phyloP scores from a whole-genome alignment of 2,888 invertebrate genomes.

The Himalopsyche tibetana region DNA sequence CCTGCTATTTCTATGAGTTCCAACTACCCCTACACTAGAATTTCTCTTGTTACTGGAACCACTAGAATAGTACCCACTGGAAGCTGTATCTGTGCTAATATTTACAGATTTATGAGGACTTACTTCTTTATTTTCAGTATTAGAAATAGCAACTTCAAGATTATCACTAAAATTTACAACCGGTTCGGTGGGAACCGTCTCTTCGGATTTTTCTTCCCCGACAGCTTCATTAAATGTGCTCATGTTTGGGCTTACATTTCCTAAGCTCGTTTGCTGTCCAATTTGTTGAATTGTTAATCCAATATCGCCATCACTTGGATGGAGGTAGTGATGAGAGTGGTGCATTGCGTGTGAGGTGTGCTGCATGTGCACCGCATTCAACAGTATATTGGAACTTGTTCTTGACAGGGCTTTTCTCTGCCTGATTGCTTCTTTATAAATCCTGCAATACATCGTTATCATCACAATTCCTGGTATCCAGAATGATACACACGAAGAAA shows the following conservation, averaged over 20 bases:
- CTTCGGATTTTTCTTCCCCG: constrained; percentile 74
- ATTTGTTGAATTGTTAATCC: constrained; percentile 69
- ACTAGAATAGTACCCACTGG: constrained; percentile 74
- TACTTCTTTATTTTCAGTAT: constrained; percentile 75
- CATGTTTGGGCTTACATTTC: constrained; percentile 74
- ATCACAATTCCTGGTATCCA: constrained; percentile 96
- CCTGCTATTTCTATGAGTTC: constrained; percentile 77
- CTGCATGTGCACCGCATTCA: constrained; percentile 90
- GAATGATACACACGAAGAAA: constrained; percentile 93
- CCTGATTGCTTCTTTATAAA: constrained; percentile 88
- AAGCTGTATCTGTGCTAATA: constrained; percentile 76
- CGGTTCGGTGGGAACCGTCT: constrained; percentile 69
- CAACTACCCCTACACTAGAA: constrained; percentile 69
- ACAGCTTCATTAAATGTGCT: constrained; percentile 75
- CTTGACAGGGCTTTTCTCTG: constrained; percentile 89
- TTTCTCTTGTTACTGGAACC: constrained; percentile 75
- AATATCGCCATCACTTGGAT: constrained; percentile 79
- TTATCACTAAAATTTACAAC: constrained; percentile 62
- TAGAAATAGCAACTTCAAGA: constrained; percentile 63
- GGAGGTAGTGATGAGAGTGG: constrained; percentile 79
- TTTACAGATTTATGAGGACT: constrained; percentile 76
- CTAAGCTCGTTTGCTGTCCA: constrained; percentile 70
- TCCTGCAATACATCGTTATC: constrained; percentile 93
- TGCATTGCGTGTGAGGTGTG: constrained; percentile 84
- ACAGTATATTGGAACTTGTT: constrained; percentile 90